These are phyloP conservation scores for Etheostoma cragini DNA, from an alignment of 2,113 vertebrate genomes.

Conservation along the genomic window DNA sequence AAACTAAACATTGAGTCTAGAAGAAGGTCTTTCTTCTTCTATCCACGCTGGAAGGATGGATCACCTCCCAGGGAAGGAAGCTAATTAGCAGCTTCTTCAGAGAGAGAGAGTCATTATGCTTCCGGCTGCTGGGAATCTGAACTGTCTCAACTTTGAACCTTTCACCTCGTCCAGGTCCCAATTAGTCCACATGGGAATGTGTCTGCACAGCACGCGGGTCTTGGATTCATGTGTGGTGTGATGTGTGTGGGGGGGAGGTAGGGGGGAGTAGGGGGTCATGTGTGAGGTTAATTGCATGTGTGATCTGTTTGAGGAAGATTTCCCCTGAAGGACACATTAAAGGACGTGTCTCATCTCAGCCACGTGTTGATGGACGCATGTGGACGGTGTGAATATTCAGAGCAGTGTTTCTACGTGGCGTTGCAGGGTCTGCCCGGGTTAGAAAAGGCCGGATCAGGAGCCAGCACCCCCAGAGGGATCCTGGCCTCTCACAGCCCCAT, in stretches of 20 bases:
- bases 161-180: not conserved
- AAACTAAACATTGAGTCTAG: not conserved
- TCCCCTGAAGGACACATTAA: no score
- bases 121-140: not conserved
- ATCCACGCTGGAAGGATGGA: not conserved
- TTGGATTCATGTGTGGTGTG: no score
- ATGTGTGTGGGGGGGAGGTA: no score
- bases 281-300: no score
- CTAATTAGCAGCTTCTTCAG: not conserved
- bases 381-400: slow-evolving; percentile 62
- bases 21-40: not conserved
- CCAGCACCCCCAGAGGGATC: slow-evolving; percentile 87
- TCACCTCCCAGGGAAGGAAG: not conserved
- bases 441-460: slow-evolving; percentile 89
- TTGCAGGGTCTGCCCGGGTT: slow-evolving; percentile 93
- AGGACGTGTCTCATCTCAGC: no score
- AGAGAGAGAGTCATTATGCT: rapidly evolving
- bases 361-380: no score
- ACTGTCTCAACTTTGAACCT: slow-evolving; percentile 5
- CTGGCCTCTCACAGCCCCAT: slow-evolving; percentile 90
- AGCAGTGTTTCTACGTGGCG: slow-evolving; percentile 76
- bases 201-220: not conserved
- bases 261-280: no score
- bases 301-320: no score
- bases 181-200: not conserved